These are phyloP conservation scores for Oceanodroma tethys DNA, from an alignment of 2,113 vertebrate genomes.

Conservation along the genomic window DNA sequence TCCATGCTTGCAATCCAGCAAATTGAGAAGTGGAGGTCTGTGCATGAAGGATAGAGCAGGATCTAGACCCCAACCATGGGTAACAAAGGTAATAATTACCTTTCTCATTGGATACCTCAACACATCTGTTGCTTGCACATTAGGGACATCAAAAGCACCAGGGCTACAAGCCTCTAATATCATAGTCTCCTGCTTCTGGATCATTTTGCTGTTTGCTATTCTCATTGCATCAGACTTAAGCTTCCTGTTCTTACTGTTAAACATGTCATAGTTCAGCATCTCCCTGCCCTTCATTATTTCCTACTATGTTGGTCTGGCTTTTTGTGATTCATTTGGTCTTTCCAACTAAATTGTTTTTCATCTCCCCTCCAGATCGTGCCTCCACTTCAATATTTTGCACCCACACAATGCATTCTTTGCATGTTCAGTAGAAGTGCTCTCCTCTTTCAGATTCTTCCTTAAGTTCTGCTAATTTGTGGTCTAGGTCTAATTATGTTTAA, in stretches of 20 bases:
- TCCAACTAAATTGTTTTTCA: not conserved
- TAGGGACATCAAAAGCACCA: not conserved
- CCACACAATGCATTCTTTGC: not conserved
- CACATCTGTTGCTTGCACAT: not conserved
- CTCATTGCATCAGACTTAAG: not conserved
- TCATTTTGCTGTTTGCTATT: not conserved
- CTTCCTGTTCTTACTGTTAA: not conserved
- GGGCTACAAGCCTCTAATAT: not conserved
- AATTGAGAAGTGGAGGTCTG: too few species aligned
- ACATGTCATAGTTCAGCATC: not conserved
- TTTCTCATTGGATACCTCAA: not conserved
- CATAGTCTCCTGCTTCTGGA: not conserved
- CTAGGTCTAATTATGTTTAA: conserved; percentile 14
- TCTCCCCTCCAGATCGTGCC: not conserved
- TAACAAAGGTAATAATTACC: not conserved
- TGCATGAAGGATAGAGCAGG: too few species aligned
- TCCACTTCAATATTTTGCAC: not conserved
- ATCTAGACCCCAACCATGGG: too few species aligned
- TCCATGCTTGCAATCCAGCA: too few species aligned
- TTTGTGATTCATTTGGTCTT: not conserved
- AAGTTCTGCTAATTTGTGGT: not conserved
- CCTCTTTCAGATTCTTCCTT: not conserved
- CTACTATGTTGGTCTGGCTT: not conserved
- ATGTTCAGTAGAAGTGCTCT: not conserved
- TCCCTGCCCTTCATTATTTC: not conserved